phyloP scores from a whole-genome alignment of 2,888 invertebrate genomes.

The Acrobasis consociella region DNA sequence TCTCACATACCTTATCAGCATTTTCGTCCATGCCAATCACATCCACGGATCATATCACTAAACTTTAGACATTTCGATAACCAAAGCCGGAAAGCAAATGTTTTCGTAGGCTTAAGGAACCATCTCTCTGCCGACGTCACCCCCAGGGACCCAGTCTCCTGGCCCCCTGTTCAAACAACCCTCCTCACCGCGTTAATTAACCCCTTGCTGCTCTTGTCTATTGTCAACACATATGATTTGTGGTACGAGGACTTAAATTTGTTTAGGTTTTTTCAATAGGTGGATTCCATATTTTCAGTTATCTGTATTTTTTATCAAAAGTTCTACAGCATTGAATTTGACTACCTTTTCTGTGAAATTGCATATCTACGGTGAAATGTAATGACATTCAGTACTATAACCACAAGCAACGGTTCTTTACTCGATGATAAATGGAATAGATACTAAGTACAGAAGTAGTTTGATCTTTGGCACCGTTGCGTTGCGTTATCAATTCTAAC shows the following conservation, averaged over 20 bases:
- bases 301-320: too few relatives aligned
- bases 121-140: not conserved
- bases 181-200: slow-evolving; percentile 3
- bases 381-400: not conserved
- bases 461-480: not conserved
- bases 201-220: slow-evolving; percentile 7
- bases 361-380: too few relatives aligned
- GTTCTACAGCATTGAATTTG: too few relatives aligned
- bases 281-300: too few relatives aligned
- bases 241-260: not conserved
- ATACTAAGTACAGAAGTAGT: not conserved
- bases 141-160: not conserved
- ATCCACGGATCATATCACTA: not conserved
- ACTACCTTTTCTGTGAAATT: too few relatives aligned
- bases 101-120: not conserved
- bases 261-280: not conserved
- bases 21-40: not conserved
- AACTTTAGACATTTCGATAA: not conserved
- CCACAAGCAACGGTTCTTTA: not conserved
- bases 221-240: not conserved
- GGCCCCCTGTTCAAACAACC: slow-evolving; percentile 1
- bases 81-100: slow-evolving; percentile 1
- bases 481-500: not conserved
- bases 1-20: too few relatives aligned
- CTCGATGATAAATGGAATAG: not conserved